A percentile compares a stretch with the other conserved stretches of the same genome.
Evolutionary conservation across 2,888 invertebrate genomes (phyloP).

Genomic region (Drosophila austrosaltans): DNA sequence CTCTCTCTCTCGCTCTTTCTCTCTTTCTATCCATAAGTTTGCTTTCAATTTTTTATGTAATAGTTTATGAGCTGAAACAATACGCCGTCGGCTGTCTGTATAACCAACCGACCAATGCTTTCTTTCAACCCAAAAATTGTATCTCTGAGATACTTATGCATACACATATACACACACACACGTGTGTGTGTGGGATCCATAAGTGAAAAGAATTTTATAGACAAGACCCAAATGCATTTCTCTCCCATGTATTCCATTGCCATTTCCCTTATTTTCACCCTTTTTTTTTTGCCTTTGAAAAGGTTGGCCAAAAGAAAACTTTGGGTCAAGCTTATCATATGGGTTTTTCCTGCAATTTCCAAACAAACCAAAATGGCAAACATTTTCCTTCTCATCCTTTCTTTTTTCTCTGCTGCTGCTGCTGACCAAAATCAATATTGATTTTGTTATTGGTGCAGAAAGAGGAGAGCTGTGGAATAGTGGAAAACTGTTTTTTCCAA

Average conservation of each 20-base stretch:
- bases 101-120: constrained; percentile 43
- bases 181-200: neutral
- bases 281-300: neutral
- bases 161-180: neutral
- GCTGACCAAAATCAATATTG: constrained; percentile 40
- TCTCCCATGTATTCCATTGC: neutral
- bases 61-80: constrained; percentile 54
- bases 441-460: constrained; percentile 20
- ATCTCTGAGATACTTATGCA: constrained; percentile 1
- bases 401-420: neutral
- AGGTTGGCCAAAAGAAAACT: constrained; percentile 6
- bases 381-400: constrained; percentile 4
- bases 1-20: neutral
- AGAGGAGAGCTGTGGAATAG: neutral
- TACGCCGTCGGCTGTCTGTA: constrained; percentile 39
- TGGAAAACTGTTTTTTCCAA: too few relatives aligned
- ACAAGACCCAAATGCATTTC: neutral
- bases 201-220: neutral
- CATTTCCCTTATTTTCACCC: neutral
- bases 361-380: constrained; percentile 3
- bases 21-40: constrained; percentile 15
- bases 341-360: neutral
- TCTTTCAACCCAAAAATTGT: constrained; percentile 43
- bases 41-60: constrained; percentile 62
- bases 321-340: constrained; percentile 7